These are phyloP conservation scores for Peromyscus maniculatus DNA, from an alignment of 2,113 vertebrate species.

Conservation along the genomic window DNA sequence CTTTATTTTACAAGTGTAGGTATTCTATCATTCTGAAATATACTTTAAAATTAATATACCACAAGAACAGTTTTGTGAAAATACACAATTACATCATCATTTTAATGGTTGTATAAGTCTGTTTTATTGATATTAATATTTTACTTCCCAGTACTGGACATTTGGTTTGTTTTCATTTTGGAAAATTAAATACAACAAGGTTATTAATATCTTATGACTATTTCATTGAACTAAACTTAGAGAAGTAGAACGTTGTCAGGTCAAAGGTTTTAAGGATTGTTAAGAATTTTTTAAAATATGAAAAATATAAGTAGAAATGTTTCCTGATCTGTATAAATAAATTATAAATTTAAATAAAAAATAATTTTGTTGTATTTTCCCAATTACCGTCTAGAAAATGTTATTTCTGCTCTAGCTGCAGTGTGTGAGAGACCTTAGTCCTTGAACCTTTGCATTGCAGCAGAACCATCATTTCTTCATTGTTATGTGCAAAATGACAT, in stretches of 20 bases:
- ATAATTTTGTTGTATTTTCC: neutral
- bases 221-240: neutral
- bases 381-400: neutral
- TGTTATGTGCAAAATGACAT: neutral
- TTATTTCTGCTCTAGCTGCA: constrained; percentile 4
- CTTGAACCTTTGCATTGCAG: neutral
- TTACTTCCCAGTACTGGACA: constrained; percentile 29
- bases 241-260: neutral
- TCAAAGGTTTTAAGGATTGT: constrained; percentile 41
- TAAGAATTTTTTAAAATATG: neutral
- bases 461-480: constrained; percentile 24
- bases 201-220: constrained; percentile 31
- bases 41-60: neutral
- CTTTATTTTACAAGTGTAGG: neutral
- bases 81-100: neutral
- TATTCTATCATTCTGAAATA: neutral
- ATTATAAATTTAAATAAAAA: neutral
- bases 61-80: constrained; percentile 39
- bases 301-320: neutral
- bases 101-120: constrained; percentile 12
- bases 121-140: constrained; percentile 25
- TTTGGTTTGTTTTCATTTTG: constrained; percentile 33
- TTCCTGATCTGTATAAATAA: no score
- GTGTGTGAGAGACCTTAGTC: neutral
- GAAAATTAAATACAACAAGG: neutral